Percentiles rank a stretch among this genome's conserved stretches.
phyloP scores from a whole-genome alignment of 2,888 invertebrate genomes.

The Graphium colonna region DNA sequence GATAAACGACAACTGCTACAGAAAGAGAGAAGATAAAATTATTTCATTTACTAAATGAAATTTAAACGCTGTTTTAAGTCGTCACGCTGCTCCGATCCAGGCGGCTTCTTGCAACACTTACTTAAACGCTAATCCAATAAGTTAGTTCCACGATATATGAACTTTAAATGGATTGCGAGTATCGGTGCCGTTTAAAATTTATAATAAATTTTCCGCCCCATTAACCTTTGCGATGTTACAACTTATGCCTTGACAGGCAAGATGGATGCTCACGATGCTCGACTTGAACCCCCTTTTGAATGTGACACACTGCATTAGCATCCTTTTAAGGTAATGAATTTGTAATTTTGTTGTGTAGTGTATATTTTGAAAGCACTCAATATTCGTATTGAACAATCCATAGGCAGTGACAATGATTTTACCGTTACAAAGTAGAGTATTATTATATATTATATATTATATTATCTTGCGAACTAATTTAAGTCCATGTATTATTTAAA shows the following conservation, averaged over 20 bases:
- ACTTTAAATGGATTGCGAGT: not conserved
- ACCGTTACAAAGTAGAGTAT: too few species aligned
- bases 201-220: constrained; percentile 36
- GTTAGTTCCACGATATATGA: too few species aligned
- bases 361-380: not conserved
- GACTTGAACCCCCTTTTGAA: constrained; percentile 25
- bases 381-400: not conserved
- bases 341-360: not conserved
- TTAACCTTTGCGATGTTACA: constrained; percentile 31
- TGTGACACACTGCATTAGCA: constrained; percentile 27
- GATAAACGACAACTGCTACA: not conserved
- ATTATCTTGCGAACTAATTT: too few species aligned
- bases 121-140: too few species aligned
- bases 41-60: too few species aligned
- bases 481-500: too few species aligned
- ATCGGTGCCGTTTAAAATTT: constrained; percentile 26
- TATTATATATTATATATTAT: too few species aligned
- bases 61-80: too few species aligned
- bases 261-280: constrained; percentile 28
- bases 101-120: too few species aligned
- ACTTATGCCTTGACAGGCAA: constrained; percentile 26
- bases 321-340: constrained; percentile 18
- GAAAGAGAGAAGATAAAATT: too few species aligned
- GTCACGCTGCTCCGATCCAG: too few species aligned
- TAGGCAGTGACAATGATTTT: too few species aligned